Evolutionary conservation across 37 sponge, comb jelly and placozoan species (phyloP).

Genomic region (Corticium candelabrum): DNA sequence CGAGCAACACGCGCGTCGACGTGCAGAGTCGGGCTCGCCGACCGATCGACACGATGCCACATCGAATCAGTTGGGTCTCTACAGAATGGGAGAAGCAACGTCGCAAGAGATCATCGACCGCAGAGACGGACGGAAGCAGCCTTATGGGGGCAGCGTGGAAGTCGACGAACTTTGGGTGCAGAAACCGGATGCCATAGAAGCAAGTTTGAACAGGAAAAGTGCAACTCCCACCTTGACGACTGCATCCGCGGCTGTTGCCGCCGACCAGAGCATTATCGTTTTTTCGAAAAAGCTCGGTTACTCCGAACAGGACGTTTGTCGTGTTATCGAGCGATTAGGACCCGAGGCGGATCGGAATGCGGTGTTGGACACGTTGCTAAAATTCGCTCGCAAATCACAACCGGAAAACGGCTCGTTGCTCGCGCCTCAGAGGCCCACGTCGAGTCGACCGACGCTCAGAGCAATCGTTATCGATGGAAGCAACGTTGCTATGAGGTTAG

Average conservation of each 20-base stretch:
- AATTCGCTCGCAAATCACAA: neutral
- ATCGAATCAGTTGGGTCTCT: too few relatives aligned
- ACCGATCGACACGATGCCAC: neutral
- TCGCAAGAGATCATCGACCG: neutral
- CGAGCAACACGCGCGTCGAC: neutral
- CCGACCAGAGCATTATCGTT: too few relatives aligned
- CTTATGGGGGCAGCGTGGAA: too few relatives aligned
- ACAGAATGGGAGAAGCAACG: neutral
- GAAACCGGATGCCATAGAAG: too few relatives aligned
- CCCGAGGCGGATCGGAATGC: conserved; percentile 29
- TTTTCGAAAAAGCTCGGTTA: conserved; percentile 26
- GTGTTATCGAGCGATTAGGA: conserved; percentile 32
- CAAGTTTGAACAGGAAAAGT: too few relatives aligned
- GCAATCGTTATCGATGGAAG: conserved; percentile 85
- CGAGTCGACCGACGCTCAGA: conserved; percentile 24
- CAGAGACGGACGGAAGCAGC: neutral
- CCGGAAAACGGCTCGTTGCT: neutral
- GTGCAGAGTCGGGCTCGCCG: too few relatives aligned
- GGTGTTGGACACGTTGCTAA: conserved; percentile 26
- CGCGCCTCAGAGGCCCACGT: too few relatives aligned
- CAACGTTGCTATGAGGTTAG: conserved; percentile 89
- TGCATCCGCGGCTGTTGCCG: too few relatives aligned
- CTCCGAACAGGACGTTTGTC: conserved; percentile 19
- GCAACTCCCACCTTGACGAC: too few relatives aligned
- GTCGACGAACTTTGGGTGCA: too few relatives aligned